Evolutionary conservation across 1,140 invertebrate species (phyloP).

Genomic region (Magallana angulata): DNA sequence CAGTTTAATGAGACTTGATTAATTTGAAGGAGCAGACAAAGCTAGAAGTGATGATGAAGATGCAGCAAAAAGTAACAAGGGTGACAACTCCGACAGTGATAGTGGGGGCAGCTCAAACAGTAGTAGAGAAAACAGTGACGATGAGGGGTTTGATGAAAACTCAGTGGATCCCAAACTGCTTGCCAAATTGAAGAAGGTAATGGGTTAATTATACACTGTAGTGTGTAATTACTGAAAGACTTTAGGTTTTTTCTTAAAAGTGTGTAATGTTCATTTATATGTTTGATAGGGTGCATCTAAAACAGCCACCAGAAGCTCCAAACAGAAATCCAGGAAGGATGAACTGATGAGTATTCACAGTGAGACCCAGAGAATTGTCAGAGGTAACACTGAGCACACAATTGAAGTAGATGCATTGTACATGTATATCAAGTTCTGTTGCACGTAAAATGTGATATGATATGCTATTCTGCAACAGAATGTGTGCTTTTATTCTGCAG

Average conservation of each 20-base stretch:
- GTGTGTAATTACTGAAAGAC: no score
- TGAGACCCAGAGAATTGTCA: conserved; percentile 72
- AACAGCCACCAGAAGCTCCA: conserved; percentile 47
- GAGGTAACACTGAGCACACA: conserved; percentile 59
- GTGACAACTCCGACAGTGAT: conserved; percentile 48
- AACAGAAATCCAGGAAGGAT: conserved; percentile 57
- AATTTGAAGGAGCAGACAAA: no score
- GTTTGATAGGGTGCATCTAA: conserved; percentile 68
- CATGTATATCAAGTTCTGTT: no score
- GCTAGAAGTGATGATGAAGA: not conserved
- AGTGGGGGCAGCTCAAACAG: conserved; percentile 54
- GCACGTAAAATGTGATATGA: no score
- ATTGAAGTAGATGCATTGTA: not conserved
- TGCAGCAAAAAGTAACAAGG: conserved; percentile 24
- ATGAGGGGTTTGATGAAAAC: conserved; percentile 68
- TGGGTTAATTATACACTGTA: no score
- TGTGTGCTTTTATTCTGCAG: no score
- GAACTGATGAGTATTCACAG: conserved; percentile 68
- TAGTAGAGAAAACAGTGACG: conserved; percentile 54
- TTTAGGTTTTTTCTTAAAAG: no score
- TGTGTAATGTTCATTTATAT: no score
- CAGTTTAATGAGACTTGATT: no score
- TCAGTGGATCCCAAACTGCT: conserved; percentile 65
- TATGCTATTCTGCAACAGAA: no score
- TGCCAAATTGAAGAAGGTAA: conserved; percentile 64